These are phyloP conservation scores for Paedocypris micromegethes DNA, from an alignment of 2,797 vertebrate species.

Conservation along the genomic window DNA sequence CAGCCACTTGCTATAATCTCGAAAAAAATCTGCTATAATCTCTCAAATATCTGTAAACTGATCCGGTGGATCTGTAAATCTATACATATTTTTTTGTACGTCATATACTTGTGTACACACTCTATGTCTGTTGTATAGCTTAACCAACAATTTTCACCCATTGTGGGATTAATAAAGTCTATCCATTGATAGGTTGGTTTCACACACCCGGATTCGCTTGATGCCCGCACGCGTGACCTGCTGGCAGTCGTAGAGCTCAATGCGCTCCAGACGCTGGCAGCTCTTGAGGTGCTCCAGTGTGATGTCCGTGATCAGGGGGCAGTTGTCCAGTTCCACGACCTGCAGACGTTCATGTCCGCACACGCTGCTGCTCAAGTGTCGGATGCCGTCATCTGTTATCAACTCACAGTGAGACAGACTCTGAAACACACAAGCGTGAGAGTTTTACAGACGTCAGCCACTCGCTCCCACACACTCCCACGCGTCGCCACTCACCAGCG, in stretches of 20 bases:
- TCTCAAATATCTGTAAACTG: too few relatives aligned
- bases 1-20: too few relatives aligned
- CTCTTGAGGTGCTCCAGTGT: constrained; percentile 96
- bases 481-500: constrained; percentile 77
- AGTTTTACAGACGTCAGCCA: too few relatives aligned
- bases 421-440: constrained; percentile 56
- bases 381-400: constrained; percentile 95
- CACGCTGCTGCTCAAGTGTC: constrained; percentile 93
- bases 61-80: too few relatives aligned
- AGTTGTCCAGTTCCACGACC: constrained; percentile 98
- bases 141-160: too few relatives aligned
- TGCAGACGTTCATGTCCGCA: constrained; percentile 93
- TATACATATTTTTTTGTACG: too few relatives aligned
- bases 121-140: too few relatives aligned
- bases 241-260: constrained; percentile 98
- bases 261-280: constrained; percentile 94
- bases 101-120: too few relatives aligned
- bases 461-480: constrained; percentile 13
- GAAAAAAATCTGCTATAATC: too few relatives aligned
- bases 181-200: not conserved
- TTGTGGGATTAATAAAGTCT: not conserved
- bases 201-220: constrained; percentile 93
- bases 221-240: constrained; percentile 95
- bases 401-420: constrained; percentile 97
- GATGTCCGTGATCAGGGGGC: constrained; percentile 94